These are phyloP conservation scores for Artibeus lituratus DNA, from an alignment of 2,797 vertebrate species.

Conservation along the genomic window DNA sequence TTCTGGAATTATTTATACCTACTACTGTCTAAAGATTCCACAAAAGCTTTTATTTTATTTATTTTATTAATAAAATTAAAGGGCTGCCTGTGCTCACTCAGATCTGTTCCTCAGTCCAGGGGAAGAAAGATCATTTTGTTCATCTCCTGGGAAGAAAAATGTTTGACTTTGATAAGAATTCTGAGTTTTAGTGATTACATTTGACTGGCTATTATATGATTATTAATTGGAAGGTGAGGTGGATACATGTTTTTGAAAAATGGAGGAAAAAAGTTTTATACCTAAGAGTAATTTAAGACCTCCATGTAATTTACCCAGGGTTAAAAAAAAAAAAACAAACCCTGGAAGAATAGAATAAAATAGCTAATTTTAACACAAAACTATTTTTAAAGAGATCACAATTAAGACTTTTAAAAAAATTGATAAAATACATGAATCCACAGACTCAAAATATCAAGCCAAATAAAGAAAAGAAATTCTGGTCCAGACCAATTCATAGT, in stretches of 20 bases:
- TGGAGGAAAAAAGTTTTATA: not conserved
- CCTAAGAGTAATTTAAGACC: not conserved
- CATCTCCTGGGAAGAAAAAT: not conserved
- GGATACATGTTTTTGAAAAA: not conserved
- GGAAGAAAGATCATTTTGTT: not conserved
- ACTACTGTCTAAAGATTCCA: not conserved
- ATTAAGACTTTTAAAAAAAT: not conserved
- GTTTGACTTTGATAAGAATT: not conserved
- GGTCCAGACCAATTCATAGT: not conserved
- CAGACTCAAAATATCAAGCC: not conserved
- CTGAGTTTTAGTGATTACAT: not conserved
- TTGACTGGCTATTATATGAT: not conserved
- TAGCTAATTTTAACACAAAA: not conserved
- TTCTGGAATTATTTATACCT: not conserved
- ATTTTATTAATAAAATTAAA: not conserved
- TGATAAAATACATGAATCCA: not conserved
- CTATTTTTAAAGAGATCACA: not conserved
- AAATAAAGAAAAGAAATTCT: not conserved
- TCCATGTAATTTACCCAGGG: not conserved
- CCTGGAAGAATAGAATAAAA: not conserved
- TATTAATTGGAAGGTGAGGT: not conserved
- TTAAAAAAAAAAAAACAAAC: not conserved
- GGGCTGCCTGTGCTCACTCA: not conserved
- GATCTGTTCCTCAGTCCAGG: not conserved
- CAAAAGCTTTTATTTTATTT: not conserved